A percentile compares a stretch with the other conserved stretches of the same genome.
Evolutionary conservation across 2,113 vertebrate species (phyloP).

Genomic region (Urocolius indicus): DNA sequence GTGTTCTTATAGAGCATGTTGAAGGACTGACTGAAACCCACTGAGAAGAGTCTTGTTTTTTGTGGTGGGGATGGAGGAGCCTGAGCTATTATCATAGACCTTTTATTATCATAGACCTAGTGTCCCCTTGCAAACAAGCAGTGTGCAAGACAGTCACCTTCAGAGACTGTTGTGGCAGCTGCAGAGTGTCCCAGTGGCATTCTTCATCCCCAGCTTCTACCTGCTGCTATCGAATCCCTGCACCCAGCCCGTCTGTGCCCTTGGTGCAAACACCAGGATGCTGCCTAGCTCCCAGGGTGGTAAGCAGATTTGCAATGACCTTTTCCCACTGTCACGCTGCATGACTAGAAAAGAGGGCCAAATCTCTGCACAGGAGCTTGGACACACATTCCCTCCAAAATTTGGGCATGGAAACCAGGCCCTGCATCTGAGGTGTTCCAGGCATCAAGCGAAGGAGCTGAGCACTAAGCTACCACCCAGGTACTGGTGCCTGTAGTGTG

Average conservation of each 20-base stretch:
- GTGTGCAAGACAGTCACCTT: background rate
- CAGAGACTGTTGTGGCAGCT: background rate
- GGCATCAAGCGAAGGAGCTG: background rate
- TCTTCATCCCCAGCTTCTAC: background rate
- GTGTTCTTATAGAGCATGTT: rapidly evolving
- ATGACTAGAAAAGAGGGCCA: background rate
- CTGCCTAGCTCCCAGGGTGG: background rate
- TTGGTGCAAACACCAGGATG: background rate
- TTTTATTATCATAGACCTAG: background rate
- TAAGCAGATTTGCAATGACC: background rate
- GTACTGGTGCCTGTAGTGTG: background rate
- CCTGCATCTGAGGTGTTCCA: rapidly evolving
- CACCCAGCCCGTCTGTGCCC: background rate
- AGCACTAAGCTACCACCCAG: background rate
- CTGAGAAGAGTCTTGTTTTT: background rate
- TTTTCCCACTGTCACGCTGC: background rate
- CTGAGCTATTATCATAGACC: background rate
- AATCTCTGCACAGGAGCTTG: background rate
- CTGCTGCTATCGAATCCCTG: background rate
- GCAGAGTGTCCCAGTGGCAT: background rate
- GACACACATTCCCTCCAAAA: background rate
- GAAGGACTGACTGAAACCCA: background rate
- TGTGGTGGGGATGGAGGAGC: background rate
- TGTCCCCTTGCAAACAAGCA: background rate
- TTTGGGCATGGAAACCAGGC: background rate